These are phyloP conservation scores for Morphnarchus princeps DNA, from an alignment of 2,113 vertebrate species.

Conservation along the genomic window DNA sequence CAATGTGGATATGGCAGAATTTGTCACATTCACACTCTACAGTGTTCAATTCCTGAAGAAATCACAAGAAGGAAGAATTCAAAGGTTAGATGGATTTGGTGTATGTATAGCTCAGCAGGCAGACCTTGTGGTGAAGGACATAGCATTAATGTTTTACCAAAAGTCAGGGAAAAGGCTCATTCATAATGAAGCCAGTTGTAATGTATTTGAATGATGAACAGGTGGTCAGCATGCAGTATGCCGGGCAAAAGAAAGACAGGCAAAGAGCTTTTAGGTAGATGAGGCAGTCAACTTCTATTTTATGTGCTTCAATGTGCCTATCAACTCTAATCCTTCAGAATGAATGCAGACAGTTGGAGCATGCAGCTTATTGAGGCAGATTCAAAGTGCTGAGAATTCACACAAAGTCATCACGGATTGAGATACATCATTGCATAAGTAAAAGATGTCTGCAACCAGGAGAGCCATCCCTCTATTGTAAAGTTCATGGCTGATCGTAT, in stretches of 20 bases:
- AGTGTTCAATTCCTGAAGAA: background rate
- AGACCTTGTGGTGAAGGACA: background rate
- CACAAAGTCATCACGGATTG: background rate
- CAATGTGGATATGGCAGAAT: background rate
- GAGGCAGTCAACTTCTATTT: background rate
- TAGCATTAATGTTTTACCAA: background rate
- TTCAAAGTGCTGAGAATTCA: background rate
- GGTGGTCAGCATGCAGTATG: background rate
- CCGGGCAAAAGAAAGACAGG: background rate
- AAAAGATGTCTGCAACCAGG: background rate
- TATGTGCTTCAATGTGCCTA: background rate
- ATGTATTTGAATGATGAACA: background rate
- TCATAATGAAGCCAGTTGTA: background rate
- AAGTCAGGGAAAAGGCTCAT: background rate
- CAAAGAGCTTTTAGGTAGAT: background rate
- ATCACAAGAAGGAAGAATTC: background rate
- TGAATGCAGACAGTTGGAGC: background rate
- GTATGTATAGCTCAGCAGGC: background rate
- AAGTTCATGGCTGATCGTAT: rapidly evolving
- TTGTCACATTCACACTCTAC: background rate
- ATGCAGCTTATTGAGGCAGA: background rate
- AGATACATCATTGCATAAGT: background rate
- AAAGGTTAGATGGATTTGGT: background rate
- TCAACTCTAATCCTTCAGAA: background rate
- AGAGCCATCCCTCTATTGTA: background rate